phyloP scores from a whole-genome alignment of 2,888 invertebrate genomes.

The Omphaloscelis lunosa region DNA sequence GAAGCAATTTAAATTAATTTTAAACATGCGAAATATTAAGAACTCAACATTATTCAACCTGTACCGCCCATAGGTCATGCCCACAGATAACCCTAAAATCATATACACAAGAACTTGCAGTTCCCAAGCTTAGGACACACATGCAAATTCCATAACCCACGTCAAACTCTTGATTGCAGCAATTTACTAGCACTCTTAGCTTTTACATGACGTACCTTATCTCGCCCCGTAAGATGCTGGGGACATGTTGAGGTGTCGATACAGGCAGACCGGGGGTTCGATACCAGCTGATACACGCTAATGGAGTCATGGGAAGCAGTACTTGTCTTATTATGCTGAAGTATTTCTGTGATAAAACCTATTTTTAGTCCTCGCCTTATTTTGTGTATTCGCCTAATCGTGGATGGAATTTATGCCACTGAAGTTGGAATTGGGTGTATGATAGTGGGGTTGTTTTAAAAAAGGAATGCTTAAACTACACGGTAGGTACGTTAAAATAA shows the following conservation, averaged over 20 bases:
- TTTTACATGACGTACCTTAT: slow-evolving; percentile 80
- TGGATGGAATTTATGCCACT: slow-evolving; percentile 52
- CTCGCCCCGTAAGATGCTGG: slow-evolving; percentile 76
- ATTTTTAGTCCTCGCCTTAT: slow-evolving; percentile 49
- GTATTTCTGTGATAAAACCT: slow-evolving; percentile 53
- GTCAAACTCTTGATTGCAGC: slow-evolving; percentile 68
- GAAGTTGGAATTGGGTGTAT: slow-evolving; percentile 27
- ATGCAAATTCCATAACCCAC: slow-evolving; percentile 62
- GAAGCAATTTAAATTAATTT: background rate
- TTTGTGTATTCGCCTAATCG: slow-evolving; percentile 42
- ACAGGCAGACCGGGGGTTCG: slow-evolving; percentile 68
- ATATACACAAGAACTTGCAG: slow-evolving; percentile 17
- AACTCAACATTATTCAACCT: background rate
- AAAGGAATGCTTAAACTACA: background rate
- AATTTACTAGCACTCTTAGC: slow-evolving; percentile 82
- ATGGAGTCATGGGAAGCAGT: slow-evolving; percentile 82
- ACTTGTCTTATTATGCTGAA: slow-evolving; percentile 59
- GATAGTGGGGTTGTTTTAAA: slow-evolving; percentile 8
- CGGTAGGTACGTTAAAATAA: background rate
- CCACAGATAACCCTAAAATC: slow-evolving; percentile 34
- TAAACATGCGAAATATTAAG: background rate
- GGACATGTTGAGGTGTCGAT: slow-evolving; percentile 81
- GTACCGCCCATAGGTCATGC: slow-evolving; percentile 17
- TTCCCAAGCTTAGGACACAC: slow-evolving; percentile 43
- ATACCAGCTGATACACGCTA: slow-evolving; percentile 85